Evolutionary conservation across 2,888 invertebrate genomes (phyloP).

Genomic region (Agriotes lineatus): DNA sequence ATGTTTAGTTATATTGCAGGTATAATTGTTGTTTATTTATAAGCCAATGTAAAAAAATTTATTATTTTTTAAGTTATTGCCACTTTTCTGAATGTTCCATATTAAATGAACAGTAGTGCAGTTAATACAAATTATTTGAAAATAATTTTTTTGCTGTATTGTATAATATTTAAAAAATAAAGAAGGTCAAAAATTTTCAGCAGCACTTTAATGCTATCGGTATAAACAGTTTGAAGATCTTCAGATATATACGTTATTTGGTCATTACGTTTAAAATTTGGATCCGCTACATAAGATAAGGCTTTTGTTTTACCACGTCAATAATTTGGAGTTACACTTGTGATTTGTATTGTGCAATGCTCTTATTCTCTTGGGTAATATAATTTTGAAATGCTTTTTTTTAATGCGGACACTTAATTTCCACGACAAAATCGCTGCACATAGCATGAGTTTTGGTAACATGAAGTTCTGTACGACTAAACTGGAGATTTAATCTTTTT

Average conservation of each 20-base stretch:
- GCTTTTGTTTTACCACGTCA: not conserved
- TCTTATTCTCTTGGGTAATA: not conserved
- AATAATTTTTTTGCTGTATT: no score
- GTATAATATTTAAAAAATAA: no score
- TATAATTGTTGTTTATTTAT: no score
- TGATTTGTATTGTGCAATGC: not conserved
- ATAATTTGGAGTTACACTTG: not conserved
- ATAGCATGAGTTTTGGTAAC: not conserved
- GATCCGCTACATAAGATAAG: not conserved
- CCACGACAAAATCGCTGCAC: not conserved
- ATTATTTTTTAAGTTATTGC: no score
- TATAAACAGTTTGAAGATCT: no score
- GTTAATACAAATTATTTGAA: no score
- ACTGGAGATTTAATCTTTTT: not conserved
- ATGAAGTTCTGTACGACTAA: not conserved
- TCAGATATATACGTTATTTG: not conserved
- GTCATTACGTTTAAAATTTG: not conserved
- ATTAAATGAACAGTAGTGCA: no score
- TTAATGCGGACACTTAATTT: not conserved
- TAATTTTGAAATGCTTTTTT: not conserved
- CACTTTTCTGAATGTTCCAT: no score
- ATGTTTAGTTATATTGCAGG: no score
- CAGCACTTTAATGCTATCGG: no score
- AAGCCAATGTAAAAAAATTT: no score
- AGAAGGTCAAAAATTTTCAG: no score